phyloP scores from a whole-genome alignment of 2,888 invertebrate species.

The Rhopalosiphum nymphaeae region DNA sequence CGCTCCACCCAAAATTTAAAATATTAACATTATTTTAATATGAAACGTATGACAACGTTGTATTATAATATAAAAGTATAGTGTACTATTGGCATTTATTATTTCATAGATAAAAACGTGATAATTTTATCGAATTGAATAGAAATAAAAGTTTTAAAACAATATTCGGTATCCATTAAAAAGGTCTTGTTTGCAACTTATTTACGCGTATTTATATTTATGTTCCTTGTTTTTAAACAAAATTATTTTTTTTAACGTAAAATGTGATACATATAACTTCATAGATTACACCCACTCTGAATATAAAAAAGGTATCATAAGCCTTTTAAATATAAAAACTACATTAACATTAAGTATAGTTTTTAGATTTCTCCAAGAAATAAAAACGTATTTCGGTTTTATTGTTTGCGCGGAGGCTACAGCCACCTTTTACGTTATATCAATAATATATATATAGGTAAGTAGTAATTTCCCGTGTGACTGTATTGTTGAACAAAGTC shows the following conservation, averaged over 20 bases:
- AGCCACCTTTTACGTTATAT: not conserved
- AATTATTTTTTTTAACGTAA: not conserved
- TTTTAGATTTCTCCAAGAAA: not conserved
- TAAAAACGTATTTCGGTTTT: not conserved
- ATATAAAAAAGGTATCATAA: not conserved
- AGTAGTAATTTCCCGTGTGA: constrained; percentile 20
- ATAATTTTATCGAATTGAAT: not conserved
- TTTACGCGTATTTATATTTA: not conserved
- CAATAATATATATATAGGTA: not conserved
- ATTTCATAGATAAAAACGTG: not conserved
- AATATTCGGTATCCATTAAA: not conserved
- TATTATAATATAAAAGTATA: not conserved
- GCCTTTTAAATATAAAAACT: not conserved
- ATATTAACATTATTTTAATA: not conserved
- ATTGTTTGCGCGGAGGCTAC: not conserved
- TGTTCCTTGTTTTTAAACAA: not conserved
- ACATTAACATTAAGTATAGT: not conserved
- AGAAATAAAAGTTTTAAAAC: fast-evolving
- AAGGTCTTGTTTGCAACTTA: not conserved
- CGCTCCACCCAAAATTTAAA: not conserved
- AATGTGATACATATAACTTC: not conserved
- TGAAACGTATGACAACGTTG: not conserved
- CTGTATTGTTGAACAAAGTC: not conserved
- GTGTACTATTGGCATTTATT: not conserved
- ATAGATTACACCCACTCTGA: not conserved